Evolutionary conservation across 92 coral and sea anemone species (phyloP), one percentile per base, ranked within the genome.

Genomic region (Phenganax stokvisi): DNA sequence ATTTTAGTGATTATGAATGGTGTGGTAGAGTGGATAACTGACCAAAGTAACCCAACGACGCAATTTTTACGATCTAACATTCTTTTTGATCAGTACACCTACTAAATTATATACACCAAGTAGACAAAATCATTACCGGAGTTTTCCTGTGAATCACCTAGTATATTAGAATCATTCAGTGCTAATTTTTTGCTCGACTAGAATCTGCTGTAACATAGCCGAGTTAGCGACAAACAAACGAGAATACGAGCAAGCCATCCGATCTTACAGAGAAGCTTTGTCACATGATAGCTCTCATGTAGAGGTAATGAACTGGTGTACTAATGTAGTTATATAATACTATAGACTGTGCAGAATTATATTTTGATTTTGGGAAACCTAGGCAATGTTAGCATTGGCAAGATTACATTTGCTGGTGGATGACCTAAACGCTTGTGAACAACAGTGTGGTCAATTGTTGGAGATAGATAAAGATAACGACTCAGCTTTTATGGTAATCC

Each of bases 121-220:
- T 1, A 37, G 47, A 37, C 47, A 37, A 37, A 37, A 37, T 5
- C 47, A 37, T 5, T 37, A 37, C 47, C 5, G 47, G 47, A 37
- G 47, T 37, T 37, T 37, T 37, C 47, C 47, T 37, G 47, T 37
- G 47, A 37, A 37, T 37, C 5, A 37, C 47, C 5, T 37, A 37
- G 47, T 2, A 37, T 37, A 37, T 37, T 37, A 37, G 5, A 37
- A 37, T 37, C 47, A 37, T 5, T 37, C 47, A 5, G 47, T 37
- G 47, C 47, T 37, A 37, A 37, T 37, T 37, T 37, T 37, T 37
- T 37, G 47, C 5, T 37, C 47, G 47, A 37, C 47, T 37, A 96
- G 99, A 77, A 96, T 96, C 68, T 96, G 99, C 80, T 91, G 91
- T 8, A 97, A 96, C 72, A 90, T 96, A 91, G 99, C 99, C 64